Conservation (phyloP, 1,140 invertebrate species). For the Oedothorax gibbosus region DNA sequence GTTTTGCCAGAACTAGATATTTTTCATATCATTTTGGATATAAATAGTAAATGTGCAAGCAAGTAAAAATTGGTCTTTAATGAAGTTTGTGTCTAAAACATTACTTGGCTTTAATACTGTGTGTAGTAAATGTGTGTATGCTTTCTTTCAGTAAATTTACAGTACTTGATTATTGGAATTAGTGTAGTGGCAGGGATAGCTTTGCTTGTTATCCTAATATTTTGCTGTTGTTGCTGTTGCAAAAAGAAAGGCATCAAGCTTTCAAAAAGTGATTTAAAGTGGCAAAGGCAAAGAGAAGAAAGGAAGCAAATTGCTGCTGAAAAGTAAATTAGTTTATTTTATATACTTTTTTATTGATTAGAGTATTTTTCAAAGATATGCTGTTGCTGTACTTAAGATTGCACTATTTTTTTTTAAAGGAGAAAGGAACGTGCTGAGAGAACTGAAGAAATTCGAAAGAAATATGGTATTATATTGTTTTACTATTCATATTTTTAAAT, state of each 20-base stretch:
- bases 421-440: conserved; percentile 40
- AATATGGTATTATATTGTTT: conserved; percentile 44
- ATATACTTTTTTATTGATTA: not conserved
- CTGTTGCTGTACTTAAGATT: not conserved
- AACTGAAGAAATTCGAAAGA: conserved; percentile 46
- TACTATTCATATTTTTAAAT: not conserved
- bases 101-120: not conserved
- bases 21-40: no score
- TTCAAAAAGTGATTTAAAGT: conserved; percentile 54
- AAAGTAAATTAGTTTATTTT: conserved; percentile 13
- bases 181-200: conserved; percentile 12
- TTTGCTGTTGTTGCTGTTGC: conserved; percentile 49
- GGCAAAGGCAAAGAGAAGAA: conserved; percentile 39
- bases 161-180: conserved; percentile 34
- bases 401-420: conserved; percentile 11
- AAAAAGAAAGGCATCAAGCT: conserved; percentile 29
- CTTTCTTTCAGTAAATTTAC: conserved; percentile 25
- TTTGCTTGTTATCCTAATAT: conserved; percentile 14
- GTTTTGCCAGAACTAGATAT: no score
- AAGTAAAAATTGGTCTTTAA: not conserved
- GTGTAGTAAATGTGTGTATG: not conserved
- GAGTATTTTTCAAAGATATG: not conserved
- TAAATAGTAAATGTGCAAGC: not conserved
- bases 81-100: not conserved
- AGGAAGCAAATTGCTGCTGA: conserved; percentile 26